Evolutionary conservation across 2,113 vertebrate genomes (phyloP).

Genomic region (Myrmophylax atrothorax): DNA sequence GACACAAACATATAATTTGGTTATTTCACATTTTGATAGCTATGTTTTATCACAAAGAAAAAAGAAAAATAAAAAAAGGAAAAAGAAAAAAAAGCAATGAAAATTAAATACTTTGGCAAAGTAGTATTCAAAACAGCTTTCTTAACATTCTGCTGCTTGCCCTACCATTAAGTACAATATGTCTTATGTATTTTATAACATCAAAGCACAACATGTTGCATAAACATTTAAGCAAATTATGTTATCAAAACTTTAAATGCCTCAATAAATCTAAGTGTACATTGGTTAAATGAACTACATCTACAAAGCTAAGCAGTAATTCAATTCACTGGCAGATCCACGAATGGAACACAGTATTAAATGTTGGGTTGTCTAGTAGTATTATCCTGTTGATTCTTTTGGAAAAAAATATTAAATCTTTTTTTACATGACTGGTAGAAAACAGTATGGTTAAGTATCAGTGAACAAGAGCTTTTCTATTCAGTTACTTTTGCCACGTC

Average conservation of each 20-base stretch:
- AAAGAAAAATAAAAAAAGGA: neutral
- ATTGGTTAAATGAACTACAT: neutral
- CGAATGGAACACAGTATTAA: neutral
- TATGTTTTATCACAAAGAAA: neutral
- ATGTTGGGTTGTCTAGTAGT: neutral
- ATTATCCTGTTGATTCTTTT: neutral
- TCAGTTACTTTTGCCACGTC: neutral
- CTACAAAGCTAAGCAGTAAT: neutral
- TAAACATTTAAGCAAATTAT: slow-evolving; percentile 27
- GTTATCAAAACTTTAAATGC: neutral
- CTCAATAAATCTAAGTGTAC: neutral
- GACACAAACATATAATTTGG: neutral
- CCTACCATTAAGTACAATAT: slow-evolving; percentile 45
- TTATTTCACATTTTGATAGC: neutral
- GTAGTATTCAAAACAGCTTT: slow-evolving; percentile 36
- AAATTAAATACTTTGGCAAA: slow-evolving; percentile 14
- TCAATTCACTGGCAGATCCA: neutral
- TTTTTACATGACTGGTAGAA: slow-evolving; percentile 47
- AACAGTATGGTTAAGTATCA: slow-evolving; percentile 17
- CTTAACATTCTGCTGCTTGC: slow-evolving; percentile 30
- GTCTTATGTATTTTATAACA: slow-evolving; percentile 3
- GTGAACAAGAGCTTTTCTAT: slow-evolving; percentile 28
- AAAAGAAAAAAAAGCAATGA: neutral
- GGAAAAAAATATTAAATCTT: neutral
- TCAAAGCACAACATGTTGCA: slow-evolving; percentile 2